phyloP scores from a whole-genome alignment of 2,113 vertebrate species.

The Leuciscus idus region DNA sequence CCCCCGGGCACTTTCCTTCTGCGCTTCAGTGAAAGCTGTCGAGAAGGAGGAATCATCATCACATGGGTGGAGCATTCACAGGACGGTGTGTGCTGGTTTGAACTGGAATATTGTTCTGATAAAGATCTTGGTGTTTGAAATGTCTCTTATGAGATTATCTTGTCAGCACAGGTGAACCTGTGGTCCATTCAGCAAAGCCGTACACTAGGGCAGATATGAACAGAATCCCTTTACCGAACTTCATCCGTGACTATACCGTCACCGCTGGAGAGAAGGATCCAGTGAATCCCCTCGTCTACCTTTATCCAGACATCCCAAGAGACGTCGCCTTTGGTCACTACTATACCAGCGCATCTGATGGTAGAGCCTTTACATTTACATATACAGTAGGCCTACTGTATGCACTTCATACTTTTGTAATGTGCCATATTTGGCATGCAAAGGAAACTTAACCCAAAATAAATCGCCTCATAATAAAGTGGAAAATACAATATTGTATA shows the following conservation, averaged over 20 bases:
- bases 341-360: constrained; percentile 81
- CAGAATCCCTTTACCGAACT: constrained; percentile 79
- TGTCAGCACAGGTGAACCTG: constrained; percentile 64
- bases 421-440: neutral
- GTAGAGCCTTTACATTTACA: constrained; percentile 62
- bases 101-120: neutral
- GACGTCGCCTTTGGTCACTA: constrained; percentile 85
- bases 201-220: constrained; percentile 87
- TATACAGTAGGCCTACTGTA: neutral
- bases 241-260: constrained; percentile 85
- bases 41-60: constrained; percentile 87
- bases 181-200: constrained; percentile 84
- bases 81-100: constrained; percentile 65
- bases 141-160: neutral
- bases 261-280: constrained; percentile 77
- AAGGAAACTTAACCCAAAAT: neutral
- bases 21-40: constrained; percentile 91
- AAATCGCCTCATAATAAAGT: neutral
- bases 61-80: constrained; percentile 87
- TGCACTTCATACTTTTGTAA: neutral
- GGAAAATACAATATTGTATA: neutral
- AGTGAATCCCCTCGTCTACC: constrained; percentile 85
- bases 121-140: neutral
- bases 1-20: constrained; percentile 86
- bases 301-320: constrained; percentile 87